Conservation (phyloP, 2,113 vertebrate species). For the Megalops atlanticus region DNA sequence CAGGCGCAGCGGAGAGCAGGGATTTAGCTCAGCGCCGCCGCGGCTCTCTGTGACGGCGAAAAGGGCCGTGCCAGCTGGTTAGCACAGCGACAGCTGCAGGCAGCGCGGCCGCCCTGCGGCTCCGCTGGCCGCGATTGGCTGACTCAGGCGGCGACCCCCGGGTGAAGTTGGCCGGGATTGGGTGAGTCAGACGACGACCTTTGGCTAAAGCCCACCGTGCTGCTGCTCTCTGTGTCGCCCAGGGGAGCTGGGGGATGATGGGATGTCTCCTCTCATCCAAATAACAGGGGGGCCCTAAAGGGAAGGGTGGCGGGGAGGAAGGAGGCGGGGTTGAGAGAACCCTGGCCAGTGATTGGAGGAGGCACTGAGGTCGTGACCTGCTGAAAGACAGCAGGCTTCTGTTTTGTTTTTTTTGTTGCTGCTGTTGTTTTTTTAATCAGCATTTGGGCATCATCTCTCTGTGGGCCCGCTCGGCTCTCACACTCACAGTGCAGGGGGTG, state of each 20-base stretch:
- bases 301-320: too few relatives aligned
- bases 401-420: background rate
- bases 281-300: background rate
- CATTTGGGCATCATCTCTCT: background rate
- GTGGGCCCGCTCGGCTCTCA: background rate
- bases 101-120: background rate
- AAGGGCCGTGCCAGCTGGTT: background rate
- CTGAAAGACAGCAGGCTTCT: conserved; percentile 9
- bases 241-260: background rate
- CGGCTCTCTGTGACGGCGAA: background rate
- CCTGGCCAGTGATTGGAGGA: background rate
- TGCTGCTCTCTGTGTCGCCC: too few relatives aligned
- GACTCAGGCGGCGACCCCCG: too few relatives aligned
- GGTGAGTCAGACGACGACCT: background rate
- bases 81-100: background rate
- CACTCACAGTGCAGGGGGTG: background rate
- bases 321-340: too few relatives aligned
- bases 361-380: conserved; percentile 15
- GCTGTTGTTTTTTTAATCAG: background rate
- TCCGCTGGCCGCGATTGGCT: background rate
- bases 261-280: background rate
- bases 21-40: background rate
- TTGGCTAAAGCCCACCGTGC: background rate
- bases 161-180: background rate
- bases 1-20: background rate